Base-by-base conservation (phyloP, 2,888 invertebrate species). In the Stenolophus ochropezus region DNA sequence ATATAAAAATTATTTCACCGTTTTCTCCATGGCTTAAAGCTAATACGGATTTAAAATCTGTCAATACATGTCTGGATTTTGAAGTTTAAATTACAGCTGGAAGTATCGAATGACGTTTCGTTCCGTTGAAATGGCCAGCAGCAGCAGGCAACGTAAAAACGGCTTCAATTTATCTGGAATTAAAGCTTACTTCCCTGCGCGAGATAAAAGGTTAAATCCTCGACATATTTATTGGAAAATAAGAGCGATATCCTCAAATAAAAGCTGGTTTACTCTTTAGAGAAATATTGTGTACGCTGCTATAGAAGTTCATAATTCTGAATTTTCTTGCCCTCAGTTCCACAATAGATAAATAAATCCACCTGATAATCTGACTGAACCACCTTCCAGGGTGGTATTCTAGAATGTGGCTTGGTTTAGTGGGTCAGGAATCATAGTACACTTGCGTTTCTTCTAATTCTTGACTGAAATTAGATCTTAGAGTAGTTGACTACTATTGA, bases 201-300 rank as follows among this genome's bases (percentile, higher is more conserved):
- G 73, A 73, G 49, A 73, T 73, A 73, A 73, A 69, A 49, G 73
- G 73, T 73, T 49, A 49, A 69, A 73, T 73, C 73, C 73, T 73
- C 49, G 73, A 73, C 73, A 73, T 73, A 73, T 73, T 73, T 73
- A 73, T 73, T 73, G 49, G 47, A 73, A 49, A 73, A 73, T 73
- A 73, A 49, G 49, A 73, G 21, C 73, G 73, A 73, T 73, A 73
- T 73, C 23, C 8, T 73, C 47, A 73, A 73, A 73, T 73, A 49
- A 73, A 73, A 49, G 47, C 73, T 21, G 49, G 73, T 21, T 73
- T 73, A 49, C 47, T n/a, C n/a, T 73, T 73, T 23, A 49, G 73
- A 73, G 27, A 49, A 73, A 73, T 73, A 49, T 73, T 49, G 73
- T 49, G 27, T 73, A 49, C 33, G 42, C 21, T 61, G 61, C 25